phyloP scores from a whole-genome alignment of 2,113 vertebrate species.

The Tetrao urogallus region DNA sequence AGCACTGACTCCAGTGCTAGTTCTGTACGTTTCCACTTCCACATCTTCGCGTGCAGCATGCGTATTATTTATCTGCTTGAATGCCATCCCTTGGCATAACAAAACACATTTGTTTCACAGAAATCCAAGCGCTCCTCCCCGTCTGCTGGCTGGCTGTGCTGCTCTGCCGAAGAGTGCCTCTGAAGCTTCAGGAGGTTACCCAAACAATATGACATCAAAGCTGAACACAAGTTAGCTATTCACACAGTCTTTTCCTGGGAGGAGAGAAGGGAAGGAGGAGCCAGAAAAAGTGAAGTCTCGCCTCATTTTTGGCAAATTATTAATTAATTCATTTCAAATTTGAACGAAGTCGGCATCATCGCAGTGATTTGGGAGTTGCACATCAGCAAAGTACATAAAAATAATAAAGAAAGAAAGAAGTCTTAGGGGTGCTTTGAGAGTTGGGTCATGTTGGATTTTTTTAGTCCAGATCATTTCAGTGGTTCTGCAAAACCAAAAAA shows the following conservation, averaged over 20 bases:
- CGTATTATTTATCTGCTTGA: neutral
- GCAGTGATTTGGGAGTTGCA: accelerated
- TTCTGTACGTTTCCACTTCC: neutral
- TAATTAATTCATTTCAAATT: neutral
- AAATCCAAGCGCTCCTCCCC: neutral
- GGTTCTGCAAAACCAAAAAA: neutral
- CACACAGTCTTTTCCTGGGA: neutral
- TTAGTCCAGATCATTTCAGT: neutral
- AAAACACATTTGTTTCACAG: neutral
- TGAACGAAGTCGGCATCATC: neutral
- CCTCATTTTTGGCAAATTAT: neutral
- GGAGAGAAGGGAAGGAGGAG: neutral
- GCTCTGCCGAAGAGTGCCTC: neutral
- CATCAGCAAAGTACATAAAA: neutral
- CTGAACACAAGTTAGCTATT: neutral
- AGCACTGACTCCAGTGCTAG: neutral
- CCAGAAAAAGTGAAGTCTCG: neutral
- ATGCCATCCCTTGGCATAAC: neutral
- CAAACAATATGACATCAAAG: neutral
- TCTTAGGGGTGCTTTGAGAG: neutral
- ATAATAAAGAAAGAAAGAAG: neutral
- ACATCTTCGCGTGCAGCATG: neutral
- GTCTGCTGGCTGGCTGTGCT: neutral
- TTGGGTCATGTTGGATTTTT: neutral
- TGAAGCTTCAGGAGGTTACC: neutral